Evolutionary conservation across 1,140 invertebrate genomes (phyloP).

Genomic region (Stegodyphus dumicola): DNA sequence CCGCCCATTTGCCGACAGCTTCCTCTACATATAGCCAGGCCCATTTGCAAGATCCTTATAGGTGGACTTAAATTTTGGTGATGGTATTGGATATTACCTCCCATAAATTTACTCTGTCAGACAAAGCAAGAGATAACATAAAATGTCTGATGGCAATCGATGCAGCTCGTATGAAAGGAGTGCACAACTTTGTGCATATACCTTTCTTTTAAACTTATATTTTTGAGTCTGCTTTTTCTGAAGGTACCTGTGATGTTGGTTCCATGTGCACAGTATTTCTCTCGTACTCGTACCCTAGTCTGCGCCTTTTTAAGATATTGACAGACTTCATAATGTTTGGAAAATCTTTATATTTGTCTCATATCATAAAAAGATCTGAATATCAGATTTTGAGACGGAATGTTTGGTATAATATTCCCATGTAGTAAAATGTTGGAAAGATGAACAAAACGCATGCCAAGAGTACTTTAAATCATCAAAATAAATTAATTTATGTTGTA

Average conservation of each 20-base stretch:
- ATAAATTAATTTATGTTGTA: slow-evolving; percentile 47
- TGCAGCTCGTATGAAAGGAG: slow-evolving; percentile 30
- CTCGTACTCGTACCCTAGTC: slow-evolving; percentile 55
- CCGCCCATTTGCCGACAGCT: slow-evolving; percentile 27
- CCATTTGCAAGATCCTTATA: slow-evolving; percentile 51
- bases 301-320: slow-evolving; percentile 61
- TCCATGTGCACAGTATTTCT: slow-evolving; percentile 59
- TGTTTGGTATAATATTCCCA: slow-evolving; percentile 34
- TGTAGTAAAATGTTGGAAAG: slow-evolving; percentile 56
- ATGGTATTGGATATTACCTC: not conserved
- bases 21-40: slow-evolving; percentile 34
- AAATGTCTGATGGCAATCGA: slow-evolving; percentile 33
- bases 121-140: not conserved
- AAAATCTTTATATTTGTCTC: slow-evolving; percentile 57
- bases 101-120: not conserved
- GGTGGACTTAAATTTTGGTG: slow-evolving; percentile 34
- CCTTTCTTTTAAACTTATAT: slow-evolving; percentile 8
- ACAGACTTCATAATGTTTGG: slow-evolving; percentile 54
- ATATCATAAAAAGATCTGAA: slow-evolving; percentile 57
- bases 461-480: slow-evolving; percentile 47
- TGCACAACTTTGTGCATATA: slow-evolving; percentile 8
- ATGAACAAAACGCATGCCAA: slow-evolving; percentile 55
- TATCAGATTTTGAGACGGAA: slow-evolving; percentile 41
- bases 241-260: slow-evolving; percentile 57
- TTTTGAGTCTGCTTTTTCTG: slow-evolving; percentile 45